Percentiles rank a stretch among this genome's conserved stretches.
phyloP scores from a whole-genome alignment of 2,888 invertebrate genomes.

The Lingula anatina region DNA sequence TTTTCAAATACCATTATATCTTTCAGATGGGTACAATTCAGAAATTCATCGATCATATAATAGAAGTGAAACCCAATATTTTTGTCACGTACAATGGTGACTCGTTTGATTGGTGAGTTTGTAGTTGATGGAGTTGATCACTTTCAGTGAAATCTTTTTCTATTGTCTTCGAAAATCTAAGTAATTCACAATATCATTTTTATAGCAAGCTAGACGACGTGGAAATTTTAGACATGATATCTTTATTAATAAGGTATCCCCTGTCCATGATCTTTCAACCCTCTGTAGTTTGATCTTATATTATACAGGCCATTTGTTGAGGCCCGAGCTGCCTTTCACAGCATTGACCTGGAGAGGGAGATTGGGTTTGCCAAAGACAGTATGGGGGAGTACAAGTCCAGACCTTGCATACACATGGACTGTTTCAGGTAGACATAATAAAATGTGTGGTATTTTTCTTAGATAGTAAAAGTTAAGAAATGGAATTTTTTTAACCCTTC shows the following conservation, averaged over 20 bases:
- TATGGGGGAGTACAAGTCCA: slow-evolving; percentile 82
- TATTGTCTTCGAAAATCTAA: too few species aligned
- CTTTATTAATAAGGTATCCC: too few species aligned
- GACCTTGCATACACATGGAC: slow-evolving; percentile 95
- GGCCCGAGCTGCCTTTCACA: slow-evolving; percentile 81
- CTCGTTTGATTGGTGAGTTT: slow-evolving; percentile 81
- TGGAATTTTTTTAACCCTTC: too few species aligned
- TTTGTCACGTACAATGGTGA: slow-evolving; percentile 76
- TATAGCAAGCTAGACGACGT: too few species aligned
- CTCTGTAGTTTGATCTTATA: too few species aligned
- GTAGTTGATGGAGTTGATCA: not conserved
- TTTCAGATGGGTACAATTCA: slow-evolving; percentile 61
- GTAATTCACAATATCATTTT: too few species aligned
- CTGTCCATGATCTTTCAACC: too few species aligned
- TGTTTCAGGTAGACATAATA: slow-evolving; percentile 46
- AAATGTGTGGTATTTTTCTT: too few species aligned
- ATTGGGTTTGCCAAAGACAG: slow-evolving; percentile 83
- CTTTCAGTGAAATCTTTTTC: too few species aligned
- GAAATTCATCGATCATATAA: slow-evolving; percentile 91
- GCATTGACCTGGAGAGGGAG: slow-evolving; percentile 84
- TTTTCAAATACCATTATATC: not conserved
- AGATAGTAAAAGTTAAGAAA: too few species aligned
- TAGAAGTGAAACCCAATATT: slow-evolving; percentile 80
- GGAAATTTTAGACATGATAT: too few species aligned
- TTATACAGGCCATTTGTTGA: slow-evolving; percentile 78